Conservation (phyloP, 2,888 invertebrate species). For the Onthophagus sagittarius region DNA sequence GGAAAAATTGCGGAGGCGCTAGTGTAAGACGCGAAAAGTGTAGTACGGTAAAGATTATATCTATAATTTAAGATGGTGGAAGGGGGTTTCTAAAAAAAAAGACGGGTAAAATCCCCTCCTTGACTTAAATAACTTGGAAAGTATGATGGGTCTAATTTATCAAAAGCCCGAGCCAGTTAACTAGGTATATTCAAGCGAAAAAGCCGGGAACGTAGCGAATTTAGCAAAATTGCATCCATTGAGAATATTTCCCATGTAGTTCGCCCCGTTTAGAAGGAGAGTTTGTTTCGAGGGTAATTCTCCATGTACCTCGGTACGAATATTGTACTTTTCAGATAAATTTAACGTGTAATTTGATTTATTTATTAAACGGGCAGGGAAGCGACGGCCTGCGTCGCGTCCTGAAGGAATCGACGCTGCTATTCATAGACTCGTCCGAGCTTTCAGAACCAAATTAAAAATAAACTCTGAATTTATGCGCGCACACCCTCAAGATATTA, state of each 20-base stretch:
- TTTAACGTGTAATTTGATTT: slow-evolving; percentile 12
- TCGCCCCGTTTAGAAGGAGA: not conserved
- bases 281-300: not conserved
- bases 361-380: slow-evolving; percentile 18
- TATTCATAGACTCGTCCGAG: not conserved
- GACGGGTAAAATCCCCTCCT: slow-evolving; percentile 21
- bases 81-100: slow-evolving; percentile 8
- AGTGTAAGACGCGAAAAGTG: not conserved
- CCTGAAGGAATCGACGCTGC: not conserved
- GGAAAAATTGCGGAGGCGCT: slow-evolving; percentile 1
- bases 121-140: slow-evolving; percentile 28
- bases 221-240: slow-evolving; percentile 25
- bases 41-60: slow-evolving; percentile 23
- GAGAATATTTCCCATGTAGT: slow-evolving; percentile 7
- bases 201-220: slow-evolving; percentile 20
- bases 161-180: slow-evolving; percentile 27
- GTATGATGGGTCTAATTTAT: slow-evolving; percentile 31
- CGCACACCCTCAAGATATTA: not conserved
- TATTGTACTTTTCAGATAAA: slow-evolving; percentile 10
- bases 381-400: slow-evolving; percentile 25
- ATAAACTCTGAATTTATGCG: not conserved
- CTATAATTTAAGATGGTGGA: slow-evolving; percentile 15
- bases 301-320: not conserved
- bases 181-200: slow-evolving; percentile 27
- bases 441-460: not conserved